Conservation (phyloP, 2,113 vertebrate genomes). For the Chlamydotis undulata region DNA sequence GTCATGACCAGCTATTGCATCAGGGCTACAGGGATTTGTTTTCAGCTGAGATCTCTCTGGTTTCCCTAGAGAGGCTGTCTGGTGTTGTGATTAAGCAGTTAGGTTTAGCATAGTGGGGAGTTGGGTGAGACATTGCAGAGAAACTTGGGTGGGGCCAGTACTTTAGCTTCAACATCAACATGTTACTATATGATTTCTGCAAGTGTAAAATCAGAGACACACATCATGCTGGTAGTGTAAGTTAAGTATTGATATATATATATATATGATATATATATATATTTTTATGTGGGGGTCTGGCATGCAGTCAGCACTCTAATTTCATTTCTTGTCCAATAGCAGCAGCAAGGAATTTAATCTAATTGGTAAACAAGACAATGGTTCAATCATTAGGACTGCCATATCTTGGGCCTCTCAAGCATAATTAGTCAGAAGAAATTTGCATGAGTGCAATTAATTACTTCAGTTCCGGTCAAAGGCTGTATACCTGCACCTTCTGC, state of each 20-base stretch:
- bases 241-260: background rate
- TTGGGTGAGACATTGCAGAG: background rate
- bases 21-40: accelerated
- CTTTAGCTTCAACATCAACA: background rate
- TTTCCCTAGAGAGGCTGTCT: background rate
- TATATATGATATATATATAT: too few relatives aligned
- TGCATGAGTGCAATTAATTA: background rate
- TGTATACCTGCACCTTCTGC: background rate
- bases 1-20: background rate
- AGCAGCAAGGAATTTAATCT: background rate
- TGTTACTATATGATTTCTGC: background rate
- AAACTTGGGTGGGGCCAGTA: background rate
- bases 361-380: background rate
- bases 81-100: background rate
- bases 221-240: accelerated
- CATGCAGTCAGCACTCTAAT: background rate
- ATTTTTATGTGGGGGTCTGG: background rate
- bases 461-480: background rate
- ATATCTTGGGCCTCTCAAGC: background rate
- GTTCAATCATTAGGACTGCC: background rate
- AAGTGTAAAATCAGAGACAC: background rate
- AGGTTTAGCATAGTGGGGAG: background rate
- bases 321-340: background rate
- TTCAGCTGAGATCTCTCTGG: background rate
- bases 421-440: background rate